Base-by-base conservation (phyloP, 1,140 invertebrate genomes). In the Heliconius himera region DNA sequence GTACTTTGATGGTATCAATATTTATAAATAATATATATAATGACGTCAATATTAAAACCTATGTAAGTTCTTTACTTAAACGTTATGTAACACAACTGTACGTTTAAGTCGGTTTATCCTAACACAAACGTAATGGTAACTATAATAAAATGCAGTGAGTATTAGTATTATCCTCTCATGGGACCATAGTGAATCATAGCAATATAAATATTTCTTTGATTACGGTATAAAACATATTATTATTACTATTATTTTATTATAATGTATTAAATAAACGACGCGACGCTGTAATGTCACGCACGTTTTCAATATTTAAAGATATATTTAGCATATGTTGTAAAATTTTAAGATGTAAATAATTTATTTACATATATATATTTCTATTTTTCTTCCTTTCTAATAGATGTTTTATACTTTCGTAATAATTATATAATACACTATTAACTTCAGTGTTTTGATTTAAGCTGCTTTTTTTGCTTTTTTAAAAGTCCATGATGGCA, bases 121-220 rank as follows among this genome's bases (percentile, higher is more conserved):
- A 66, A 66, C 3, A 2, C 60, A 26, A 26, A 66, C 11, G 13
- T 6, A 66, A 29, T 66, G 22, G 60, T 5, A 66, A 13, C 60
- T 22, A 66, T 66, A 66, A 66, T 66, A 66, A 66, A 26, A 66
- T 66, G 60, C 54, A 66, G 51, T 16, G 13, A n/a, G 46, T 66
- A 41, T 66, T 75, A 75, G 16, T 66, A 66, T 66, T 75, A 75
- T 75, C 74, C 74, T 75, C 74, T 46, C 33, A 41, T 16, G 60
- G 74, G 54, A 66, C 49, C 2, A 66, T 66, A 6, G 18, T 74
- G 74, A 75, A 38, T 75, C 74, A 75, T 66, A 66, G 54, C 3
- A 8, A 13, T 38, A 36, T 74, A 74, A 73, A 73, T 73, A 73
- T 46, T 46, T 22, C 22, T 66, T 66, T 26, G 60, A 8, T 66